Conservation (phyloP, 2,888 invertebrate species). For the Willowsia nigromaculata region DNA sequence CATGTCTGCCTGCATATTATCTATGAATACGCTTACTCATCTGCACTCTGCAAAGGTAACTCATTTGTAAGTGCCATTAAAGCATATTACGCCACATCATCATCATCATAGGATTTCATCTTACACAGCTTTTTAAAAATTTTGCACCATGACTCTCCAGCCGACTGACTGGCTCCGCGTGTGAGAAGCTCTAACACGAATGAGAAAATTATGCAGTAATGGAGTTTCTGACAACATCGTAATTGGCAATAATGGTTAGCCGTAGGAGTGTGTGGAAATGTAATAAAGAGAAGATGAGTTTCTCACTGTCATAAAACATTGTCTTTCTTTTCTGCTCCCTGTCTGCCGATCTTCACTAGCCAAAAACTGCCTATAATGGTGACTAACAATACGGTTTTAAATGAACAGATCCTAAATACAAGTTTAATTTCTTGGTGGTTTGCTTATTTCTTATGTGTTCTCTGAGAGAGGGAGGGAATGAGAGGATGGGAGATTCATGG, state of each 20-base stretch:
- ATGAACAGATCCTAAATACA: constrained; percentile 67
- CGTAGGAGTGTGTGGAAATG: constrained; percentile 70
- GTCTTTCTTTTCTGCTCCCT: constrained; percentile 23
- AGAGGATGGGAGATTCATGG: constrained; percentile 66
- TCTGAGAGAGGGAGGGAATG: background rate
- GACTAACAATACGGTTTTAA: constrained; percentile 61
- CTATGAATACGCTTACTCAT: too few relatives aligned
- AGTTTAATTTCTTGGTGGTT: constrained; percentile 73
- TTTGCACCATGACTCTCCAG: constrained; percentile 54
- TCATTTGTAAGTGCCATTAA: too few relatives aligned
- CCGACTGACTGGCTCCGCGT: background rate
- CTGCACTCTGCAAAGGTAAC: too few relatives aligned
- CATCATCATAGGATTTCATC: too few relatives aligned
- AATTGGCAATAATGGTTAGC: constrained; percentile 77
- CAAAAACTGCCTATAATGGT: constrained; percentile 59
- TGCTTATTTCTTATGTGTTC: constrained; percentile 35
- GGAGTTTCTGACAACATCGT: constrained; percentile 74
- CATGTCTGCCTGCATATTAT: too few relatives aligned
- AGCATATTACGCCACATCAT: too few relatives aligned
- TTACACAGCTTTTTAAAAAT: constrained; percentile 4
- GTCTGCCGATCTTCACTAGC: constrained; percentile 40
- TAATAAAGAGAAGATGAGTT: constrained; percentile 72
- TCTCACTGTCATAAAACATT: constrained; percentile 69
- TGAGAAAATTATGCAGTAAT: constrained; percentile 74
- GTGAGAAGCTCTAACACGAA: constrained; percentile 48